Percentiles rank a stretch among this genome's conserved stretches.
These are phyloP conservation scores for Peromyscus attwateri DNA, from an alignment of 2,797 vertebrate species.

Conservation along the genomic window DNA sequence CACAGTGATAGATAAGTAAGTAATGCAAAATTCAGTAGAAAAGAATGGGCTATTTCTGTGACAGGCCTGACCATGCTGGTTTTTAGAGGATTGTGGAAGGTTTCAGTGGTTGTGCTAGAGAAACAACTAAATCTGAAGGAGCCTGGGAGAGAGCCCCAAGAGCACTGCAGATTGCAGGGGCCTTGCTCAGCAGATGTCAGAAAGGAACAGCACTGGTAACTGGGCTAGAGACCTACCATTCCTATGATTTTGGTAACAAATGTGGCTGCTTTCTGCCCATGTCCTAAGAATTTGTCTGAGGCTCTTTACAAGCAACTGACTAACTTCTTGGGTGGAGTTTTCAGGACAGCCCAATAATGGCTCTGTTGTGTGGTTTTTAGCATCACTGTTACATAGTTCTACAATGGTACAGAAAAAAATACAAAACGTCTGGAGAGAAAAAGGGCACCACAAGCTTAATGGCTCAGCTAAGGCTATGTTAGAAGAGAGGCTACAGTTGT, in stretches of 20 bases:
- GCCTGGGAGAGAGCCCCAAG: background rate
- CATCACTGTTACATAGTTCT: background rate
- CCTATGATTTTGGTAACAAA: background rate
- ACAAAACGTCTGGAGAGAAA: background rate
- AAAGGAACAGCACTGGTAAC: background rate
- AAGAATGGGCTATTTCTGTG: background rate
- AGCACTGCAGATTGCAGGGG: background rate
- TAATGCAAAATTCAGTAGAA: background rate
- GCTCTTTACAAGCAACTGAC: background rate
- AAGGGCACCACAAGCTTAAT: background rate
- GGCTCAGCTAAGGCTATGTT: background rate
- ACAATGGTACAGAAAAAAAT: background rate
- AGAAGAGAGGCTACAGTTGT: background rate
- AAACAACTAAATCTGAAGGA: background rate
- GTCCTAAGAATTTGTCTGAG: background rate
- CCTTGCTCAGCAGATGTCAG: background rate
- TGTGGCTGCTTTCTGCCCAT: background rate
- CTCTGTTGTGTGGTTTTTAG: background rate
- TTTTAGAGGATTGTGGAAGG: background rate
- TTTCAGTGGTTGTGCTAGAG: background rate
- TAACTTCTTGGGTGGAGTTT: background rate
- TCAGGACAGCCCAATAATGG: background rate
- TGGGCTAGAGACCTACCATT: background rate
- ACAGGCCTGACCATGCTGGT: too few species aligned
- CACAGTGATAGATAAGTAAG: background rate